Evolutionary conservation across 2,797 vertebrate species (phyloP).

Genomic region (Molothrus aeneus): DNA sequence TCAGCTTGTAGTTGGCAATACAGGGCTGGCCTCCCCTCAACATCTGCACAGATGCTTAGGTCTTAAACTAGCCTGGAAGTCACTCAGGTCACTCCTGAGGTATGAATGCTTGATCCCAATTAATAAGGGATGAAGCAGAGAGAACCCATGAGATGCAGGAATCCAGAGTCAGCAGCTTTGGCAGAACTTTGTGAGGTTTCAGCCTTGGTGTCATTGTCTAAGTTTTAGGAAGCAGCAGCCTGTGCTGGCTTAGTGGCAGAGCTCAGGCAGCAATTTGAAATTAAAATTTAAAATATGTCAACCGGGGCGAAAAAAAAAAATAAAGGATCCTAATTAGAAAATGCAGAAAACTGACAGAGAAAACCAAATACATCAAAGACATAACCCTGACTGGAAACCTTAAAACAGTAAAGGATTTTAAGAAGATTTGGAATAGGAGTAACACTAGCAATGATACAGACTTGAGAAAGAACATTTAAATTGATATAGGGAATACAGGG

Average conservation of each 20-base stretch:
- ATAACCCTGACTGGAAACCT: background rate
- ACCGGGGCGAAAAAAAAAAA: fast-evolving
- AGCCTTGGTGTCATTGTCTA: background rate
- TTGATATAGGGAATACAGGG: background rate
- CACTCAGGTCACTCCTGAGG: background rate
- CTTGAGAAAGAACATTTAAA: background rate
- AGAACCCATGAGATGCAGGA: background rate
- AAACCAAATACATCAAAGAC: background rate
- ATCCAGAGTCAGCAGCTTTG: background rate
- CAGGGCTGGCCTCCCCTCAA: background rate
- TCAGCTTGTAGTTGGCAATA: background rate
- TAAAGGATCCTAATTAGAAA: background rate
- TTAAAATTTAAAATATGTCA: background rate
- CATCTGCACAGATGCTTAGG: background rate
- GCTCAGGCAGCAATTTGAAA: background rate
- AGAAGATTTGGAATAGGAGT: background rate
- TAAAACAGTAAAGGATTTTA: background rate
- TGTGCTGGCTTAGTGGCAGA: background rate
- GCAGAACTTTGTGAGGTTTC: background rate
- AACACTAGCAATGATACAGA: background rate
- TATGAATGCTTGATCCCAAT: background rate
- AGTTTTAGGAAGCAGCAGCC: background rate
- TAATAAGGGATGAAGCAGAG: background rate
- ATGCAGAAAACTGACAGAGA: background rate
- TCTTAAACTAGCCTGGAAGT: background rate